A percentile compares a stretch with the other conserved stretches of the same genome.
phyloP scores from a whole-genome alignment of 2,113 vertebrate species.

The Chunga burmeisteri region DNA sequence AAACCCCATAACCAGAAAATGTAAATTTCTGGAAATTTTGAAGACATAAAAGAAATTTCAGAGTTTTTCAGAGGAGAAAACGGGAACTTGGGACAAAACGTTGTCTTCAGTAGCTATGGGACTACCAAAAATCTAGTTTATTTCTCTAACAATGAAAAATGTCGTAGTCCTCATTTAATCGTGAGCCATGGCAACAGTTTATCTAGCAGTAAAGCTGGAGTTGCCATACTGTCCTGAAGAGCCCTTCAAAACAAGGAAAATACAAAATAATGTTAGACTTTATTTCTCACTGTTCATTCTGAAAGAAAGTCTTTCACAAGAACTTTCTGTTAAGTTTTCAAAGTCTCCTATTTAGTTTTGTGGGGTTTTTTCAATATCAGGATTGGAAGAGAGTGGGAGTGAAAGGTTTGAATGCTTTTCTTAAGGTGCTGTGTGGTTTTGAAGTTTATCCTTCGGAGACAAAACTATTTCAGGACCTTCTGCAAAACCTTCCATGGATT shows the following conservation, averaged over 20 bases:
- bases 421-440: not conserved
- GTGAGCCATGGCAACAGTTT: not conserved
- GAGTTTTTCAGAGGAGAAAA: not conserved
- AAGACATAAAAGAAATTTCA: not conserved
- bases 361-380: accelerated
- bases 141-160: not conserved
- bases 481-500: not conserved
- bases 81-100: not conserved
- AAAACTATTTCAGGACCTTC: not conserved
- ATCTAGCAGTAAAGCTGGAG: not conserved
- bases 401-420: not conserved
- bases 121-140: not conserved
- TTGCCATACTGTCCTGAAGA: not conserved
- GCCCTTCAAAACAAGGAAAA: not conserved
- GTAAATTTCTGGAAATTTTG: not conserved
- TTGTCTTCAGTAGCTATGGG: not conserved
- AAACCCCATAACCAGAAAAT: not conserved
- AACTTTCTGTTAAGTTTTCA: not conserved
- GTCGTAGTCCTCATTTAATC: not conserved
- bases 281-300: not conserved
- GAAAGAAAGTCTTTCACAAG: not conserved
- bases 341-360: not conserved
- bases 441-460: not conserved
- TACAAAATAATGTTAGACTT: not conserved
- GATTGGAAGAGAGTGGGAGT: not conserved